phyloP scores from a whole-genome alignment of 2,888 invertebrate genomes.

The Allolobophora icterica region DNA sequence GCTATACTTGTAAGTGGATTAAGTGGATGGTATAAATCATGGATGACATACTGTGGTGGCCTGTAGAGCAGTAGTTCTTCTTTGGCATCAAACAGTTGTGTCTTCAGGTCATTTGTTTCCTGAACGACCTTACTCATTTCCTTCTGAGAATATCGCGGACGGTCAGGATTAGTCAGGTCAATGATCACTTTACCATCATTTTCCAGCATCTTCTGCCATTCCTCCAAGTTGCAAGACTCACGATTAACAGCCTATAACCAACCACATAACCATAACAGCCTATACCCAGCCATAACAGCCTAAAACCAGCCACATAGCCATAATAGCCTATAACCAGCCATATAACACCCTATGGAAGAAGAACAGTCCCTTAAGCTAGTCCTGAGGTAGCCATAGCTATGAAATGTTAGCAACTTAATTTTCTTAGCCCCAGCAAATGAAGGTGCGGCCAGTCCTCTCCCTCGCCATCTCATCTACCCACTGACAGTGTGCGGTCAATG shows the following conservation, averaged over 20 bases:
- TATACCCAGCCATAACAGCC: too few relatives aligned
- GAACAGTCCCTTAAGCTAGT: too few relatives aligned
- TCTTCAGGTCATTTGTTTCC: background rate
- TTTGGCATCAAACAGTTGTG: background rate
- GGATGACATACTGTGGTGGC: background rate
- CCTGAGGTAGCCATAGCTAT: too few relatives aligned
- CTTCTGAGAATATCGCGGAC: background rate
- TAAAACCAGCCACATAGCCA: too few relatives aligned
- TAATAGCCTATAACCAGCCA: too few relatives aligned
- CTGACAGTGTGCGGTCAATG: too few relatives aligned
- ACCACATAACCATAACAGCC: background rate
- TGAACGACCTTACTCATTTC: background rate
- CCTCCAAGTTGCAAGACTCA: background rate
- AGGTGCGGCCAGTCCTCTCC: too few relatives aligned
- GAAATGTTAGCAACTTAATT: too few relatives aligned
- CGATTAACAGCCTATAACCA: slow-evolving; percentile 1
- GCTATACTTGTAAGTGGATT: background rate
- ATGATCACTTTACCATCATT: background rate
- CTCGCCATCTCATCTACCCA: too few relatives aligned
- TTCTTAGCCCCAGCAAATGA: too few relatives aligned
- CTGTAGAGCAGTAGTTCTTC: background rate
- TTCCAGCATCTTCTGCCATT: background rate
- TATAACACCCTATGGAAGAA: too few relatives aligned
- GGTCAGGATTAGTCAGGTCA: background rate
- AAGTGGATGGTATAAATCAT: background rate